A percentile compares a stretch with the other conserved stretches of the same genome.
Conservation (phyloP, 1,140 invertebrate species). For the Drosophila kurseongensis region DNA sequence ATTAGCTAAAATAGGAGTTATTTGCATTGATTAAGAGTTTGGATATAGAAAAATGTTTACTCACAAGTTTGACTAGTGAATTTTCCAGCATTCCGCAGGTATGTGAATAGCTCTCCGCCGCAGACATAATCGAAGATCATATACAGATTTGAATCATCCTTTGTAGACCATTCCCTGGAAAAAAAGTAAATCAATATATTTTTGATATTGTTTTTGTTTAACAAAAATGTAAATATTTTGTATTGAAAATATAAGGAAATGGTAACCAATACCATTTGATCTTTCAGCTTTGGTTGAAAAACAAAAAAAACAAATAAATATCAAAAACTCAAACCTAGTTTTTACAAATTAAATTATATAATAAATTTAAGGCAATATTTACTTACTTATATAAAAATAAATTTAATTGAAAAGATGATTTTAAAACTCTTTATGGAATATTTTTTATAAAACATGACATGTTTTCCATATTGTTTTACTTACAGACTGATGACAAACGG, state of each 20-base stretch:
- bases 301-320: background rate
- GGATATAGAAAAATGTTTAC: constrained; percentile 10
- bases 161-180: constrained; percentile 94
- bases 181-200: background rate
- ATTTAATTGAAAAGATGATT: too few species aligned
- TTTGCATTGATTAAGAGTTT: background rate
- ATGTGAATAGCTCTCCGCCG: constrained; percentile 98
- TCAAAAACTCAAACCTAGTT: too few species aligned
- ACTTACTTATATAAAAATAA: too few species aligned
- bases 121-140: constrained; percentile 97
- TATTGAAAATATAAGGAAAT: too few species aligned
- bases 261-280: background rate
- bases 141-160: constrained; percentile 95
- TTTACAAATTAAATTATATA: too few species aligned
- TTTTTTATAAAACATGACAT: background rate
- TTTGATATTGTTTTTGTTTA: background rate
- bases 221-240: too few species aligned
- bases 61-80: constrained; percentile 93
- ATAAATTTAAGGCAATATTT: too few species aligned
- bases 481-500: constrained; percentile 98
- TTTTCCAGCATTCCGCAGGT: constrained; percentile 95
- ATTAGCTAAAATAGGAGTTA: constrained; percentile 86
- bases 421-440: too few species aligned
- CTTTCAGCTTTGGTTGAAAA: background rate
- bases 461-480: constrained; percentile 85